phyloP scores from a whole-genome alignment of 1,140 invertebrate species.

The Eupristina koningsbergeri region DNA sequence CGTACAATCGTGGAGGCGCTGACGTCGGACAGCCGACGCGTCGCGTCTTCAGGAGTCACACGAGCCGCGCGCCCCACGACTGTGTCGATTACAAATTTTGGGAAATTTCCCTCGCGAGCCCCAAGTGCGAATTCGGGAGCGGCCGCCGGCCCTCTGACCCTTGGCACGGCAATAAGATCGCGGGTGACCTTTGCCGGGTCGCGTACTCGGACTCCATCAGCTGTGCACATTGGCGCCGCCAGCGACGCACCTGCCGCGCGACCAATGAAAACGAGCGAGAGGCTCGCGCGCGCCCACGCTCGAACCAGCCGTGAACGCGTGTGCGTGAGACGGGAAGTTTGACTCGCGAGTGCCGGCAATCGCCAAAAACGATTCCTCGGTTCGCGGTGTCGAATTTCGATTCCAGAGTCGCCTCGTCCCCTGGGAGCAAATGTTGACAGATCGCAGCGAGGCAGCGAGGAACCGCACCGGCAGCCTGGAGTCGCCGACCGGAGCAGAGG shows the following conservation, averaged over 20 bases:
- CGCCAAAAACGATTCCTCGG: background rate
- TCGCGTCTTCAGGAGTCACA: conserved; percentile 23
- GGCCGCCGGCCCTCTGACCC: too few relatives aligned
- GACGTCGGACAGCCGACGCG: conserved; percentile 20
- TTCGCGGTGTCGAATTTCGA: background rate
- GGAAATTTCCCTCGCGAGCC: background rate
- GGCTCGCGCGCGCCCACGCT: too few relatives aligned
- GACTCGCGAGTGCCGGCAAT: too few relatives aligned
- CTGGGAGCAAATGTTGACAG: background rate
- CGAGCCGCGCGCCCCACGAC: background rate
- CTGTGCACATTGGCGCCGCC: background rate
- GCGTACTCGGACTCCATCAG: background rate
- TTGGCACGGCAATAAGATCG: background rate
- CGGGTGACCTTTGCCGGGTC: background rate
- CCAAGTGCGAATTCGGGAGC: too few relatives aligned
- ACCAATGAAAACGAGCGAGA: conserved; percentile 11
- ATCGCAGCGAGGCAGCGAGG: background rate
- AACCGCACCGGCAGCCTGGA: background rate
- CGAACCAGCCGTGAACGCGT: background rate
- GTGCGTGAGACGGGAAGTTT: background rate
- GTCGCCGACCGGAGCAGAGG: too few relatives aligned
- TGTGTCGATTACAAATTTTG: background rate
- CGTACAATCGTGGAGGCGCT: conserved; percentile 31
- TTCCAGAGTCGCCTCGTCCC: too few relatives aligned
- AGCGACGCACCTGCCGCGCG: background rate